Base-by-base conservation (phyloP, 2,797 vertebrate genomes). In the Argentina silus region DNA sequence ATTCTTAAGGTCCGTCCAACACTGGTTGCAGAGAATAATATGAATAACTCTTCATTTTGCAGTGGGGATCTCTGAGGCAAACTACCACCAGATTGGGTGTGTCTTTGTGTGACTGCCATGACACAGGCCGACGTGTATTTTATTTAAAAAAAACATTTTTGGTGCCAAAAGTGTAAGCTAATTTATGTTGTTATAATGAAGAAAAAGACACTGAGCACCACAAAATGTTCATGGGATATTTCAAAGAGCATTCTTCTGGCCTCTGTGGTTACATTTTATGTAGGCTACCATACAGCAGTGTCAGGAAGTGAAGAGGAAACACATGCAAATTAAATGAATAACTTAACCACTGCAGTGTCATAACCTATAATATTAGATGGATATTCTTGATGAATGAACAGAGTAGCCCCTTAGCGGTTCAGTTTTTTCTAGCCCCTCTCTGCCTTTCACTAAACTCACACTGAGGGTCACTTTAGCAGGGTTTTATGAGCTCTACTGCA, bases 401-500 rank as follows among this genome's bases (percentile, higher is more conserved):
- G 9, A 64, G 14, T 64, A 23, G 6, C 43, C 17, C 17, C 19
- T 50, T 10, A 9, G 5, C 19, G 10, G 12, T 67, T 7, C 36
- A 3, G 2, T 48, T 50, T 50, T 23, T 15, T 69, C 48, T 43
- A 77, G 67, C 68, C 65, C 66, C 50, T 53, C 51, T 74, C 85
- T 87, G 80, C 78, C 79, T 75, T 81, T 60, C 69, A 57, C 19
- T 70, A 6, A 17, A 76, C 67, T 74, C 27, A 67, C 51, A 67
- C 43, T 74, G 62, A 44, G 81, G 75, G 78, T 84, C 67, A 76
- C 70, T 77, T 66, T 64, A 69, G 68, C 77, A 73, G 48, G 70
- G n/a, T 48, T 90, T 88, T 85, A 81, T 81, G 70, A 80, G 75
- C 78, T 84, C 56, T 70, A 65, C 68, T 75, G 66, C 59, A 70